Evolutionary conservation across 2,113 vertebrate species (phyloP).

Genomic region (Oophaga pumilio): DNA sequence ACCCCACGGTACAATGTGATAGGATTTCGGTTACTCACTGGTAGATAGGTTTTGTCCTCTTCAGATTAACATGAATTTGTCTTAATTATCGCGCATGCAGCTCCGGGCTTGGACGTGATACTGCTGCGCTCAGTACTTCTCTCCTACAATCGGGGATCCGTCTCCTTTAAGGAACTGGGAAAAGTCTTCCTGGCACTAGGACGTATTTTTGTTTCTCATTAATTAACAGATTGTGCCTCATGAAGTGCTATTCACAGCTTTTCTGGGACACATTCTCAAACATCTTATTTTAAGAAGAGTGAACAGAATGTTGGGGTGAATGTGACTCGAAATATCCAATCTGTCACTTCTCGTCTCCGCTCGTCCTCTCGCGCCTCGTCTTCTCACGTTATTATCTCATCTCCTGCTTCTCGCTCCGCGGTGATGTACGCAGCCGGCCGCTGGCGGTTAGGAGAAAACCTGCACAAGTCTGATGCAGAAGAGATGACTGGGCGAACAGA

Average conservation of each 20-base stretch:
- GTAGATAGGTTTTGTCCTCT: too few species aligned
- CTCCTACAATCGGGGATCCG: not conserved
- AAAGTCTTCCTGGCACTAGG: constrained; percentile 2
- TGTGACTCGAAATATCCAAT: constrained; percentile 28
- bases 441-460: not conserved
- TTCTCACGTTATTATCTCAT: constrained; percentile 1
- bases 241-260: constrained; percentile 39
- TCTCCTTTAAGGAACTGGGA: constrained; percentile 24
- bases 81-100: not conserved
- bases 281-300: constrained; percentile 28
- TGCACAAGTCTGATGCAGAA: not conserved
- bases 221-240: constrained; percentile 40
- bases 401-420: not conserved
- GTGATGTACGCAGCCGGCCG: not conserved
- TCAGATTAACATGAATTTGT: not conserved
- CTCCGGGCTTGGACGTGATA: not conserved
- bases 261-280: constrained; percentile 17
- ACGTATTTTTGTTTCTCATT: constrained; percentile 42
- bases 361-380: not conserved
- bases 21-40: too few species aligned
- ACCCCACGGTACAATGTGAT: too few species aligned
- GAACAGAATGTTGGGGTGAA: constrained; percentile 17
- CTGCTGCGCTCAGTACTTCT: not conserved
- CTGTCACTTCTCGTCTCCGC: constrained; percentile 16
- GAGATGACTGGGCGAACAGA: not conserved